Conservation (phyloP, 2,113 vertebrate genomes). For the Sinocyclocheilus maitianheensis region DNA sequence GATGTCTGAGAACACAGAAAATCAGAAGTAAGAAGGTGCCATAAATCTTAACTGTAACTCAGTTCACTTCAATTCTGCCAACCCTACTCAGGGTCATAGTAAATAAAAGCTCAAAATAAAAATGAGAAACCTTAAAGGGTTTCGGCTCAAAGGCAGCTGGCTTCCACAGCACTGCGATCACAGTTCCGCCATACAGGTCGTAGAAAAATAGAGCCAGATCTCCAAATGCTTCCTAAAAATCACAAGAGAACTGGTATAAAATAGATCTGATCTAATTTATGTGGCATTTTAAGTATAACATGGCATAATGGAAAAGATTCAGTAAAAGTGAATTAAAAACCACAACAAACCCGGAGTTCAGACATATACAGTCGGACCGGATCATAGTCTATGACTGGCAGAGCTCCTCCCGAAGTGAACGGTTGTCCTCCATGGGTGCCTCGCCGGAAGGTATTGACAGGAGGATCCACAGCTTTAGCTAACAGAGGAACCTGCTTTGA, state of each 20-base stretch:
- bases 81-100: not conserved
- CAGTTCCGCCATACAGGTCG: slow-evolving; percentile 87
- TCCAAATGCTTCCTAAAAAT: slow-evolving; percentile 81
- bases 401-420: slow-evolving; percentile 60
- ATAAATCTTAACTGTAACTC: not conserved
- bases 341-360: slow-evolving; percentile 84
- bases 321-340: not conserved
- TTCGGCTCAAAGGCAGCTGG: slow-evolving; percentile 84
- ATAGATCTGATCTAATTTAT: not conserved
- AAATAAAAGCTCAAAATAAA: not conserved
- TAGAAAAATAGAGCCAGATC: slow-evolving; percentile 93
- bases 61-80: not conserved
- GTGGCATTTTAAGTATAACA: not conserved
- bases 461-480: slow-evolving; percentile 81
- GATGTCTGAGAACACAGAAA: slow-evolving; percentile 74
- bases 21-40: not conserved
- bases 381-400: slow-evolving; percentile 90
- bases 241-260: not conserved
- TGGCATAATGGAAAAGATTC: not conserved
- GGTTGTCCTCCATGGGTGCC: slow-evolving; percentile 65
- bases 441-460: slow-evolving; percentile 73
- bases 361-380: slow-evolving; percentile 85
- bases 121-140: slow-evolving; percentile 84
- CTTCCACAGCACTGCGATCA: slow-evolving; percentile 93
- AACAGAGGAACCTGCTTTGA: slow-evolving; percentile 86